Percentiles rank a stretch among this genome's conserved stretches.
Conservation (phyloP, 2,888 invertebrate genomes). For the Drosophila niveifrons region DNA sequence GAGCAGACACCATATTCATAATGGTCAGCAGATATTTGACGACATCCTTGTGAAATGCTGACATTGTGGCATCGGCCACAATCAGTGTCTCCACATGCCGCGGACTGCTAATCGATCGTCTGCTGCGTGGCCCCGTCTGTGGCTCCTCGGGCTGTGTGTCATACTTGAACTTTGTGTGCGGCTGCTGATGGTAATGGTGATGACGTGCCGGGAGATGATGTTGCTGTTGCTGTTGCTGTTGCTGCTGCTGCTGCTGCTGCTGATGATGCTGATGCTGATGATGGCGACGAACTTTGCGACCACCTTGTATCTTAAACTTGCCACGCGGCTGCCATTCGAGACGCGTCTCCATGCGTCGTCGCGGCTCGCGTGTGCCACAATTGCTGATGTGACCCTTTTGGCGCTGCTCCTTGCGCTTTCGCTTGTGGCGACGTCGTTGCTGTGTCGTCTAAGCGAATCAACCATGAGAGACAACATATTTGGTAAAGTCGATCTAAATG, state of each 20-base stretch:
- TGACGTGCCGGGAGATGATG: conserved; percentile 13
- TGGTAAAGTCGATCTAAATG: not conserved
- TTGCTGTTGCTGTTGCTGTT: conserved; percentile 77
- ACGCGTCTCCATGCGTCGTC: conserved; percentile 86
- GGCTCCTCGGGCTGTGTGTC: conserved; percentile 44
- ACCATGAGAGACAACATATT: not conserved
- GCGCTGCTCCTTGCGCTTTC: conserved; percentile 53
- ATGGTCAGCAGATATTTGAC: conserved; percentile 95
- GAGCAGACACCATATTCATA: conserved; percentile 95
- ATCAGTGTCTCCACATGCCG: conserved; percentile 94
- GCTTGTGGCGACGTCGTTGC: conserved; percentile 55
- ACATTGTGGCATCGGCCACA: conserved; percentile 95
- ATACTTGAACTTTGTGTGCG: conserved; percentile 65
- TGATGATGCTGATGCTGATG: conserved; percentile 70
- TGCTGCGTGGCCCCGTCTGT: conserved; percentile 70
- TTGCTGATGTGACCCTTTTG: conserved; percentile 84
- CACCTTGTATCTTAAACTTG: conserved; percentile 85
- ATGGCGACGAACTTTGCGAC: conserved; percentile 83
- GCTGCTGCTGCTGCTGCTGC: conserved; percentile 19
- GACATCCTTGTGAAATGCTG: conserved; percentile 93
- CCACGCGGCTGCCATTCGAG: conserved; percentile 88
- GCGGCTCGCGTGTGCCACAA: conserved; percentile 87
- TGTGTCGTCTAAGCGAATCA: conserved; percentile 28
- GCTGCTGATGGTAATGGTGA: conserved; percentile 27
- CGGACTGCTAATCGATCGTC: conserved; percentile 90